Evolutionary conservation across 2,888 invertebrate species (phyloP), one percentile per base, ranked within the genome.

Genomic region (Allolobophora icterica): DNA sequence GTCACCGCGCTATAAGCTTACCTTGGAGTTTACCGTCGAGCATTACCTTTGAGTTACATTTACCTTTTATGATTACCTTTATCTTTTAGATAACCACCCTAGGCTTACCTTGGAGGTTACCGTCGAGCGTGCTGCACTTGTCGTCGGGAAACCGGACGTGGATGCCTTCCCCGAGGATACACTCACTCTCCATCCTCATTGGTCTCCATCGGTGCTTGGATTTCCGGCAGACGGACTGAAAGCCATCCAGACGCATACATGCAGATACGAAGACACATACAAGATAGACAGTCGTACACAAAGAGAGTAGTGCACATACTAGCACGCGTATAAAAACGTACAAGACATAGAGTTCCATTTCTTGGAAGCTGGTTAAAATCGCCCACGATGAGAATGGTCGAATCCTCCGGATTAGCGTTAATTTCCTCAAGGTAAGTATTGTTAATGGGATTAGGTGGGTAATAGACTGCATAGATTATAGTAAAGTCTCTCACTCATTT

Each of bases 111-210:
- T 89, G n/a, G 30, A 89, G 35, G 38, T 84, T 89, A 45, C 38
- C 52, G n/a, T 38, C 84, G 40, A 92, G 90, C 2, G 91, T 91
- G 89, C 89, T 92, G 89, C 92, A 92, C n/a, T 84, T 89, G 30
- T 87, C 17, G 34, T 91, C 90, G 15, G 92, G 92, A 89, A 92
- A 92, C n/a, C 89, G 34, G 84, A 92, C 90, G 11, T 34, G 35
- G 24, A 92, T 24, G 21, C 92, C 92, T 40, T 92, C 92, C 21
- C 92, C 92, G 21, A 90, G 58, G 5, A 92, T 90, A 89, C 92
- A 92, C 89, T 92, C 92, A 71, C 92, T 92, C 83, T 92, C 92
- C 38, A 92, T 33, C 42, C 92, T 38, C 19, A 92, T 90, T 2
- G 92, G 92, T 24, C 92, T 58, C 92, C 92, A 92, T 24, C 84